Evolutionary conservation across 2,113 vertebrate species (phyloP), one percentile per base, ranked within the genome.

Genomic region (Paralichthys olivaceus): DNA sequence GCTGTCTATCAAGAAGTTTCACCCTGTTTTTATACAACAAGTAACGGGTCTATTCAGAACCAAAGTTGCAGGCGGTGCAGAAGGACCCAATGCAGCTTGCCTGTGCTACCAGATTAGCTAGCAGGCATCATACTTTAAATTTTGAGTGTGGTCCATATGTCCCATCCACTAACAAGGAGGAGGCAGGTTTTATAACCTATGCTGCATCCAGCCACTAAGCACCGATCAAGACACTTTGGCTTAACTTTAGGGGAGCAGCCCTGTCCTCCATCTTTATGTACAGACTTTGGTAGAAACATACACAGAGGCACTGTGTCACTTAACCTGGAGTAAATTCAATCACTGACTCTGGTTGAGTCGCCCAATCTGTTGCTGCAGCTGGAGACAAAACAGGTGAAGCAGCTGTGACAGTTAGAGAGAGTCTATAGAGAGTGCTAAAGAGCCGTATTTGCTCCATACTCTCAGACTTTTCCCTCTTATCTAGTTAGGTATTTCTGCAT

Each of bases 401-500:
- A 51, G 22, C 14, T 75, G 54, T 54, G 59, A 25, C 1, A 3
- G 4, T 68, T n/a, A n/a, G 15, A 51, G 14, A 45, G 37, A 34
- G 14, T 51, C 66, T 49, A 22, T 43, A 66, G 25, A 69, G 28
- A 55, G 25, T 22, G 53, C 12, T 59, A 4, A 58, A 28, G 13
- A 45, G 22, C 0, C 22, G 47, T 5, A 59, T 80, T 82, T 66
- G 49, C 12, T 58, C 49, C 19, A n/a, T 53, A 7, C 2, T 22
- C 49, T 17, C 12, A 63, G 12, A 37, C 37, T 11, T 60, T 61
- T 25, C 64, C 61, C 32, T 73, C 68, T 79, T 15, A 77, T 12
- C 32, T 61, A 28, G 72, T 83, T 40, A 81, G 70, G 64, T 81
- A 80, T 75, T 85, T 60, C 65, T 55, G n/a, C 14, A 37, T 59